Conservation (phyloP, 2,888 invertebrate genomes). For the Carabus problematicus region DNA sequence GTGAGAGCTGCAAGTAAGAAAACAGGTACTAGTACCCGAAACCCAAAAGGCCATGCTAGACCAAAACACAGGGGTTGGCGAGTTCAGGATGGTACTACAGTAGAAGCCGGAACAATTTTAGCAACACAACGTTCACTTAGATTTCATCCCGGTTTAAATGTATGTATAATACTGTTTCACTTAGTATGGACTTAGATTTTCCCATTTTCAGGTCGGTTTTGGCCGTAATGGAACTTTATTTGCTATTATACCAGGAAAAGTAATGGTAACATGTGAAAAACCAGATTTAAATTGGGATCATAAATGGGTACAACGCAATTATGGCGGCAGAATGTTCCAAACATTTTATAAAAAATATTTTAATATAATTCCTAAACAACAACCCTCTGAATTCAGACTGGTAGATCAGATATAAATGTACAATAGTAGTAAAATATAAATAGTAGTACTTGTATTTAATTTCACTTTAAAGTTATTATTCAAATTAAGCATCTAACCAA, state of each 20-base stretch:
- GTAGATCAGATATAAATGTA: slow-evolving; percentile 70
- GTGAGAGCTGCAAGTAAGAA: slow-evolving; percentile 77
- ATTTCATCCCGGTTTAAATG: slow-evolving; percentile 84
- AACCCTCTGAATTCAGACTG: slow-evolving; percentile 80
- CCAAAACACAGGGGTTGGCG: slow-evolving; percentile 83
- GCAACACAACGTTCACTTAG: slow-evolving; percentile 73
- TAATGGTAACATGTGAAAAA: slow-evolving; percentile 82
- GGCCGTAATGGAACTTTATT: slow-evolving; percentile 80
- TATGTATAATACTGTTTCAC: slow-evolving; percentile 55
- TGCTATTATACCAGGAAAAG: slow-evolving; percentile 81
- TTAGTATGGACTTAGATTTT: slow-evolving; percentile 11
- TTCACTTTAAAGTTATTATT: slow-evolving; percentile 4
- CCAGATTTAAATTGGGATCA: slow-evolving; percentile 81
- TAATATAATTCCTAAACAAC: slow-evolving; percentile 80
- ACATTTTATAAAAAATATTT: slow-evolving; percentile 84
- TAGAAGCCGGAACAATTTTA: slow-evolving; percentile 71
- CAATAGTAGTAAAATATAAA: slow-evolving; percentile 33
- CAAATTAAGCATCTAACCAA: slow-evolving; percentile 59
- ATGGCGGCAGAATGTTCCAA: slow-evolving; percentile 69
- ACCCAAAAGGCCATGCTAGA: slow-evolving; percentile 69
- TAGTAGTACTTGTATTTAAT: slow-evolving; percentile 9
- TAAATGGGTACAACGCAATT: slow-evolving; percentile 72
- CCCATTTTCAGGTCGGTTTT: slow-evolving; percentile 76
- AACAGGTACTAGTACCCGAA: slow-evolving; percentile 74
- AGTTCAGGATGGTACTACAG: slow-evolving; percentile 73